Percentiles rank a stretch among this genome's conserved stretches.
Conservation (phyloP, 2,797 vertebrate species). For the Epinephelus awoara region DNA sequence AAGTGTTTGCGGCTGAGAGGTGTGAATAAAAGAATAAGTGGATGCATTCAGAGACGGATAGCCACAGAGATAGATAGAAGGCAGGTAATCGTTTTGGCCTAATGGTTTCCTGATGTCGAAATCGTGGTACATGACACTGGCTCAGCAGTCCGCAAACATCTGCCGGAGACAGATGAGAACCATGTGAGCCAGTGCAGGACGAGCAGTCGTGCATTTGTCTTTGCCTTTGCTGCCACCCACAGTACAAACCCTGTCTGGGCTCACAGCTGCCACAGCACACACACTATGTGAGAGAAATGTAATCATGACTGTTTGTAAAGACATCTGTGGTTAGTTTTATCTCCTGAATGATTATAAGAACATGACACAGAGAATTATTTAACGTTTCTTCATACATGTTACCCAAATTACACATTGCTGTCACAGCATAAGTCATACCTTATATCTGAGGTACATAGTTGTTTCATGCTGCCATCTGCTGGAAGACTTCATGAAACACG, state of each 20-base stretch:
- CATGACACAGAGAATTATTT: neutral
- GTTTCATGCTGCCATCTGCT: constrained; percentile 60
- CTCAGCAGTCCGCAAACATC: constrained; percentile 42
- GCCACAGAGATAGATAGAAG: neutral
- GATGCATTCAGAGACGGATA: constrained; percentile 10
- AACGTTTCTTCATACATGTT: neutral
- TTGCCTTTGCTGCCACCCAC: constrained; percentile 56
- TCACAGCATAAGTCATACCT: neutral
- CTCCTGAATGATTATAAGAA: neutral
- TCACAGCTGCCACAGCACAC: neutral
- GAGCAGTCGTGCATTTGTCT: neutral
- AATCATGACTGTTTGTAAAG: fast-evolving
- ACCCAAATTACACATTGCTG: neutral
- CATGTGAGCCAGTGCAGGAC: constrained; percentile 52
- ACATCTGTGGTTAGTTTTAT: neutral
- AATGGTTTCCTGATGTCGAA: constrained; percentile 55
- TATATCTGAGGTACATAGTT: neutral
- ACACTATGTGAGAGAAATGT: fast-evolving
- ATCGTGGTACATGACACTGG: constrained; percentile 31
- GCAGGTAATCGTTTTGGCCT: constrained; percentile 34
- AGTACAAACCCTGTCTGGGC: neutral
- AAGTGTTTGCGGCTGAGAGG: constrained; percentile 68
- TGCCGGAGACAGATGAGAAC: constrained; percentile 39
- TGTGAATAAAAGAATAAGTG: constrained; percentile 74
- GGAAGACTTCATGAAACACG: constrained; percentile 32